Conservation (phyloP, 2,888 invertebrate genomes). For the Synergus japonicus region DNA sequence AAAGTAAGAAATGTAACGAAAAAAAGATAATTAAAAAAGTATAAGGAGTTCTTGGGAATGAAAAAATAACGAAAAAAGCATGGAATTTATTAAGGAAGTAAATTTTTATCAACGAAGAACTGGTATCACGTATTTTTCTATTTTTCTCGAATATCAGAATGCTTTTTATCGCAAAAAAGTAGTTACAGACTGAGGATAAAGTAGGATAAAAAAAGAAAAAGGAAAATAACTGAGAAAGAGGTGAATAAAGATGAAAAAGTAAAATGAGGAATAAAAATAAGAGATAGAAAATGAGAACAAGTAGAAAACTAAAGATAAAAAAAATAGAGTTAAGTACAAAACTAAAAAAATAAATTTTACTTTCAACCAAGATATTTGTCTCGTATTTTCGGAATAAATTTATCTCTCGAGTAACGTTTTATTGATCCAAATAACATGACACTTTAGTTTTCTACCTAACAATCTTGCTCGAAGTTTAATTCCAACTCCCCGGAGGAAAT, state of each 20-base stretch:
- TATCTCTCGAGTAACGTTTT: not conserved
- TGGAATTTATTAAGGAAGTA: not conserved
- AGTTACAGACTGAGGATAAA: not conserved
- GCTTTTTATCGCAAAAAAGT: slow-evolving; percentile 10
- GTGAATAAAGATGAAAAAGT: not conserved
- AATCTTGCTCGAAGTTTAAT: not conserved
- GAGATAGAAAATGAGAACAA: not conserved
- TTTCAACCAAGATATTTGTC: not conserved
- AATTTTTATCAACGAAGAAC: slow-evolving; percentile 1
- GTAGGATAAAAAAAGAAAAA: not conserved
- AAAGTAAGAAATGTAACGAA: no score
- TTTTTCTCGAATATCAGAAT: slow-evolving; percentile 5
- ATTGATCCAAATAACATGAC: not conserved
- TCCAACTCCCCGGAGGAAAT: not conserved
- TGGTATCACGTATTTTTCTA: not conserved
- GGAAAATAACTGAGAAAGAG: not conserved
- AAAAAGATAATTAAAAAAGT: no score
- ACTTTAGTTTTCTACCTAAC: not conserved
- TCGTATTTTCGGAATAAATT: not conserved
- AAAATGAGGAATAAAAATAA: not conserved
- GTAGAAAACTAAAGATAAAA: not conserved
- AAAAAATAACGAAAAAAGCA: not conserved
- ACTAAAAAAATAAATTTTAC: not conserved
- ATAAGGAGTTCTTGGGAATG: not conserved
- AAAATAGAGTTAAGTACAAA: not conserved